Percentiles rank a stretch among this genome's conserved stretches.
These are phyloP conservation scores for Cydia splendana DNA, from an alignment of 1,140 invertebrate species.

Conservation along the genomic window DNA sequence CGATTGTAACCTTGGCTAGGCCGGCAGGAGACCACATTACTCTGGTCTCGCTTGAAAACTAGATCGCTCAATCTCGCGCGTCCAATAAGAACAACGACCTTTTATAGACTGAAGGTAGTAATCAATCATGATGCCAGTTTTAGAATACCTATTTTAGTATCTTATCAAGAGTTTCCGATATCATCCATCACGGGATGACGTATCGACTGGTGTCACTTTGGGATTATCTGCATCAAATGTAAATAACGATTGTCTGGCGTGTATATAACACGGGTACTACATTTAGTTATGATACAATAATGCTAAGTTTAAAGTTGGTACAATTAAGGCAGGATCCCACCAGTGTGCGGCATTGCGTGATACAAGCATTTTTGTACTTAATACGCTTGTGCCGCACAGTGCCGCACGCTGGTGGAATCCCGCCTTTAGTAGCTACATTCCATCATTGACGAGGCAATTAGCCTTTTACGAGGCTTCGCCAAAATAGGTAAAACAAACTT, in stretches of 20 bases:
- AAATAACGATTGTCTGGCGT: neutral
- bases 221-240: slow-evolving; percentile 1
- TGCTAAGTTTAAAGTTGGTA: too few species aligned
- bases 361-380: too few species aligned
- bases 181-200: slow-evolving; percentile 25
- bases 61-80: neutral
- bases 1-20: too few species aligned
- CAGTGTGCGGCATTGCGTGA: too few species aligned
- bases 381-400: too few species aligned
- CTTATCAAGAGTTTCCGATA: slow-evolving; percentile 18
- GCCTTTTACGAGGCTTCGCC: too few species aligned
- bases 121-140: slow-evolving; percentile 22
- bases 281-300: neutral
- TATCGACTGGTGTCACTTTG: slow-evolving; percentile 19
- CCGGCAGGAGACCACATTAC: neutral
- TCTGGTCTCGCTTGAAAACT: neutral
- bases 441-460: too few species aligned
- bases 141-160: slow-evolving; percentile 20
- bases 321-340: too few species aligned
- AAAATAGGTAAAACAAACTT: too few species aligned
- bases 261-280: neutral
- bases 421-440: too few species aligned
- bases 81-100: neutral
- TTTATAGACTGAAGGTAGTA: slow-evolving; percentile 8
- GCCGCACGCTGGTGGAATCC: too few species aligned